Base-by-base conservation (phyloP, 2,888 invertebrate genomes). In the Sinelater perroti region DNA sequence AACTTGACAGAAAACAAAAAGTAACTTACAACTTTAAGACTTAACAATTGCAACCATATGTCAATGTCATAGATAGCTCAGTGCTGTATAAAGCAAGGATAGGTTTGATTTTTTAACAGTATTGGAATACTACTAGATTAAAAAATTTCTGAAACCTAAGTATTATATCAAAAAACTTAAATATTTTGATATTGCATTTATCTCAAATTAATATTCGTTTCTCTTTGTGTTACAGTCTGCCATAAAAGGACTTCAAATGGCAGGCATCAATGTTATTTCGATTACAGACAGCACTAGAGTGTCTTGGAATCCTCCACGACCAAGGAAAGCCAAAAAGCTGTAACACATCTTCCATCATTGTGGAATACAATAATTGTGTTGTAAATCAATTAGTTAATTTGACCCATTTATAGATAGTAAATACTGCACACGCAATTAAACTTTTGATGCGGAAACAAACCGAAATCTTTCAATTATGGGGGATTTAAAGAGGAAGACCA, bases 221-320 rank as follows among this genome's bases (percentile, higher is more conserved):
- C 64, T 53, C 85, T 82, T 60, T 80, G n/a, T n/a, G n/a, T n/a
- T n/a, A n/a, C n/a, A 95, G 95, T 88, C 96, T 35, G 88, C 95
- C 3, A 87, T 98, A 36, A 97, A 97, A 81, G 97, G 97, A 1
- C 77, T 98, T 13, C 89, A 95, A 79, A 91, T 96, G 89, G 89
- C 90, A 44, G 97, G 97, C 8, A 74, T 97, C 26, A 85, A 94
- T 60, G 89, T 98, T 65, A 83, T 96, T 11, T 97, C 97, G 3
- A 85, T 98, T 49, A 95, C 97, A n/a, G 97, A 98, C 75, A 85
- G 82, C 68, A 97, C 97, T 0, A 86, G 82, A 49, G 89, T 96
- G 3, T 90, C 93, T 0, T 91, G 88, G 87, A 86, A 86, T 76
- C 90, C 92, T 21, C 90, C 89, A 2, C 81, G 96, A 60, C 87